These are phyloP conservation scores for Myzus persicae DNA, from an alignment of 1,140 invertebrate species.

Conservation along the genomic window DNA sequence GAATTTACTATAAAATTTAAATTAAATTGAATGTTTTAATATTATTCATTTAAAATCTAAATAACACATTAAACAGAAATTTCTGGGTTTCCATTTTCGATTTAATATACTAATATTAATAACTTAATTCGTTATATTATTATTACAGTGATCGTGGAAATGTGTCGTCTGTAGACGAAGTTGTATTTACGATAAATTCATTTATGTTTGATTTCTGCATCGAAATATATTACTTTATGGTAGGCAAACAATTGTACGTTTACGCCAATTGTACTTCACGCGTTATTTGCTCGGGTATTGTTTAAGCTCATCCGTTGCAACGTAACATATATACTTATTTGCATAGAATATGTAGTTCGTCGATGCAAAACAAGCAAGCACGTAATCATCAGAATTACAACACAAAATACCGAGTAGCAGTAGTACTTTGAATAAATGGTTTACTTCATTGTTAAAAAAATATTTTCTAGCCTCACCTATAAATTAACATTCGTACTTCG, in stretches of 20 bases:
- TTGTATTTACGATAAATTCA: neutral
- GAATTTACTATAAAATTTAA: no score
- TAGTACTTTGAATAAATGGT: neutral
- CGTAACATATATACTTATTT: neutral
- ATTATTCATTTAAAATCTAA: neutral
- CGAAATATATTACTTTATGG: neutral
- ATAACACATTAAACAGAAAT: no score
- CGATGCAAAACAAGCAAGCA: neutral
- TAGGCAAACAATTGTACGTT: conserved; percentile 12
- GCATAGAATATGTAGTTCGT: neutral
- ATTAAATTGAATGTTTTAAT: no score
- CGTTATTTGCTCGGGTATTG: conserved; percentile 24
- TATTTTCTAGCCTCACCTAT: neutral
- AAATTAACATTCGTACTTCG: neutral
- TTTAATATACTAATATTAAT: neutral
- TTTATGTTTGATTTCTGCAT: neutral
- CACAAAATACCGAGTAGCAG: neutral
- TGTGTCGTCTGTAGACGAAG: neutral
- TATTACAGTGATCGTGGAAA: neutral
- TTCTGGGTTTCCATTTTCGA: neutral
- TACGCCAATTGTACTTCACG: conserved; percentile 16
- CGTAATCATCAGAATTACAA: neutral
- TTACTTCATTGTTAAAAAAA: neutral
- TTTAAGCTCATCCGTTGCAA: neutral
- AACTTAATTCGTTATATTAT: neutral